Evolutionary conservation across 2,888 invertebrate species (phyloP).

Genomic region (Brenthis daphne): DNA sequence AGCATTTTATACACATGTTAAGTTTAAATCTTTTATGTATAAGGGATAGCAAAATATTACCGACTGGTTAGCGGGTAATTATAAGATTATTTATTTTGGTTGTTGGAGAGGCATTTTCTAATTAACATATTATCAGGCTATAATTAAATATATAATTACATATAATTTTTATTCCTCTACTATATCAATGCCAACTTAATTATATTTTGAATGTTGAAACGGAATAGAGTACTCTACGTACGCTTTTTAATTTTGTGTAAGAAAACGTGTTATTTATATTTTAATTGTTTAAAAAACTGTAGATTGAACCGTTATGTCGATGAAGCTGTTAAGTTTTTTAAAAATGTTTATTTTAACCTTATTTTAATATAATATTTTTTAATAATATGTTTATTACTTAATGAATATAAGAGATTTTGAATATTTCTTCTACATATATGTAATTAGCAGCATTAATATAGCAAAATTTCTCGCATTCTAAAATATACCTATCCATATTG

Average conservation of each 20-base stretch:
- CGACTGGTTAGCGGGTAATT: background rate
- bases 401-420: background rate
- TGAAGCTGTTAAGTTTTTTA: constrained; percentile 9
- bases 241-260: constrained; percentile 9
- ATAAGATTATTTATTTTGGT: constrained; percentile 6
- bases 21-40: background rate
- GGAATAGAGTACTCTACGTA: constrained; percentile 2
- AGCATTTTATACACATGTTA: background rate
- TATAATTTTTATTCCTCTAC: constrained; percentile 9
- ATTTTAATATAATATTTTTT: constrained; percentile 10
- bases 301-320: constrained; percentile 6
- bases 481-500: too few relatives aligned
- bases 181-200: constrained; percentile 21
- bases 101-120: constrained; percentile 18
- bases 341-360: constrained; percentile 7
- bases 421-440: background rate
- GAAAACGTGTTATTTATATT: constrained; percentile 13
- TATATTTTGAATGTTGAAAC: constrained; percentile 16
- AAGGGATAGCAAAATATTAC: too few relatives aligned
- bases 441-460: too few relatives aligned
- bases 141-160: constrained; percentile 25
- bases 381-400: constrained; percentile 1
- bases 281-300: constrained; percentile 14
- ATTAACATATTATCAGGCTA: constrained; percentile 17
- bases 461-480: too few relatives aligned